Evolutionary conservation across 2,113 vertebrate species (phyloP), one percentile per base, ranked within the genome.

Genomic region (Megaleporinus macrocephalus): DNA sequence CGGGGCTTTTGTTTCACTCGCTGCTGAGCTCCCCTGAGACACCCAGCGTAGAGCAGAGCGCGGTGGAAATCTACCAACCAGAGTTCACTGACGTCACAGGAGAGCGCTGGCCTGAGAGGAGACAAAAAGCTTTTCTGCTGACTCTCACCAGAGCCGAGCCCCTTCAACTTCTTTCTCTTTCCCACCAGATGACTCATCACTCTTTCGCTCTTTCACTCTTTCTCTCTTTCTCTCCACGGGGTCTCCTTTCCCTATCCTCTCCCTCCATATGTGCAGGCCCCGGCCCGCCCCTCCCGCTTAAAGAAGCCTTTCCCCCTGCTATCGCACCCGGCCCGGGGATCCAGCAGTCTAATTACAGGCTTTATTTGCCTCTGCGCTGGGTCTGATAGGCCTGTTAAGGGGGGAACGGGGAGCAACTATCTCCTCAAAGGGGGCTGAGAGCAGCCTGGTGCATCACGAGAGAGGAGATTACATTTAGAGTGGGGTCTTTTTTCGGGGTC

Each of bases 291-390:
- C 41, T 18, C 44, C 61, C 18, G 26, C 7, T 61, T 13, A 44
- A 30, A 71, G 41, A 33, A 29, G 2, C 1, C 14, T 12, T 22
- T 33, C 36, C 44, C 75, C 76, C 68, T 15, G 22, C 80, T 80
- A 85, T 83, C 78, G 80, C 20, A 27, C 4, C 22, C 9, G 26
- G 75, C 49, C 59, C 29, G 78, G 10, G 6, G 61, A 76, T 69
- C 36, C 78, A 62, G 33, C 62, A n/a, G 22, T 73, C 79, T 83
- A 86, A 86, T 88, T 76, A 83, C 5, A 22, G 44, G 57, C 74
- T 85, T 71, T 68, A 79, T 79, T 57, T 59, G 71, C 16, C 24
- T 82, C 75, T 55, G 74, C 10, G 16, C 59, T 63, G 57, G 65
- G 36, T 44, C 81, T 82, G 81, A 85, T 81, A 78, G 70, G 26